Evolutionary conservation across 2,888 invertebrate species (phyloP).

Genomic region (Pachydiplax longipennis): DNA sequence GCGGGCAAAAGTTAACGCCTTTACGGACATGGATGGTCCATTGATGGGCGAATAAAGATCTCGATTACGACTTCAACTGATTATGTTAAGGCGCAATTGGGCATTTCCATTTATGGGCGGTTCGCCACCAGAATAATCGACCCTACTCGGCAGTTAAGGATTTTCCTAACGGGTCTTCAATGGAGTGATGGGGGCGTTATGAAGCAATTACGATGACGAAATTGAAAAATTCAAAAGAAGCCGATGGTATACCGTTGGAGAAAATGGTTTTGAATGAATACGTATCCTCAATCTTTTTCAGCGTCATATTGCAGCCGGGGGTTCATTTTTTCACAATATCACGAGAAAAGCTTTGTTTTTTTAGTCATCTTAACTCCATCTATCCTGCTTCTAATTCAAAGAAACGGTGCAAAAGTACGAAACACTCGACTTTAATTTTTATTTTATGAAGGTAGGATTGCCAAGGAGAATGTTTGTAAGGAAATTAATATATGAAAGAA

Average conservation of each 20-base stretch:
- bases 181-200: not conserved
- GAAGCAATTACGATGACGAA: slow-evolving; percentile 6
- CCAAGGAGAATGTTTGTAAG: no score
- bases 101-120: slow-evolving; percentile 30
- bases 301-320: not conserved
- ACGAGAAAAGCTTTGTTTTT: no score
- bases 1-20: slow-evolving; percentile 14
- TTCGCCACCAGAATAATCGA: slow-evolving; percentile 28
- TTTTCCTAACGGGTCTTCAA: not conserved
- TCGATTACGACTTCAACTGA: slow-evolving; percentile 28
- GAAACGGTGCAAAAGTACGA: no score
- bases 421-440: no score
- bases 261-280: not conserved
- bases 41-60: slow-evolving; percentile 30
- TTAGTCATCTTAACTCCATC: no score
- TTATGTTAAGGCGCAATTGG: slow-evolving; percentile 8
- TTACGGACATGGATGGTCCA: slow-evolving; percentile 13
- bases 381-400: no score
- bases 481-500: no score
- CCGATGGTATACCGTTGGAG: not conserved
- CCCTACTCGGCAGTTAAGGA: slow-evolving; percentile 2
- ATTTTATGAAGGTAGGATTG: no score
- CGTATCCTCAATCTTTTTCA: not conserved
- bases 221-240: slow-evolving; percentile 26
- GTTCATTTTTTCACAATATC: no score